Evolutionary conservation across 2,888 invertebrate genomes (phyloP).

Genomic region (Euclidia mi): DNA sequence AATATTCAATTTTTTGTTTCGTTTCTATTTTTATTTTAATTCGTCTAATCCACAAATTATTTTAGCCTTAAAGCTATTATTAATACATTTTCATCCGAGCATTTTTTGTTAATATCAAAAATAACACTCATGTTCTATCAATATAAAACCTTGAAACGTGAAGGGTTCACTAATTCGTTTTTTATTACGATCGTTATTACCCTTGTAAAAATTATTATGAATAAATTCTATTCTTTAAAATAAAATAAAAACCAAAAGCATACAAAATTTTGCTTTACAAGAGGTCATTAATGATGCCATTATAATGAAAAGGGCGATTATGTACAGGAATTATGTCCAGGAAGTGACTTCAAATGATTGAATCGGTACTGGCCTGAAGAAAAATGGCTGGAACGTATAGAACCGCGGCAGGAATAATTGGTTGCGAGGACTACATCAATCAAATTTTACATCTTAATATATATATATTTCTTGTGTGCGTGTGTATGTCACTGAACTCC

Average conservation of each 20-base stretch:
- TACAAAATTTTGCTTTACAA: constrained; percentile 69
- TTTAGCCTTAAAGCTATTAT: constrained; percentile 16
- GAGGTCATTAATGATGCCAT: constrained; percentile 50
- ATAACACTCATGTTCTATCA: constrained; percentile 60
- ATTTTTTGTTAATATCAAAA: constrained; percentile 50
- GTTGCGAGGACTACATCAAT: not conserved
- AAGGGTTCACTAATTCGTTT: constrained; percentile 78
- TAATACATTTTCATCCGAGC: too few species aligned
- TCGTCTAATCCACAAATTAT: not conserved
- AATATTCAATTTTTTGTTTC: not conserved
- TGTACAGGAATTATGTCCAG: constrained; percentile 44
- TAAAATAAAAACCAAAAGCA: constrained; percentile 62
- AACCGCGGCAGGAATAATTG: constrained; percentile 17
- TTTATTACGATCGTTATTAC: constrained; percentile 78
- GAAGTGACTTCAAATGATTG: constrained; percentile 40
- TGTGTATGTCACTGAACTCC: too few species aligned
- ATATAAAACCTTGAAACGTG: constrained; percentile 55
- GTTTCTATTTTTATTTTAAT: too few species aligned
- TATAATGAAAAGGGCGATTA: constrained; percentile 53
- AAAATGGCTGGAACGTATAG: constrained; percentile 13
- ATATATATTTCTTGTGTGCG: too few species aligned
- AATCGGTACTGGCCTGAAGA: constrained; percentile 27
- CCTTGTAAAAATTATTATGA: too few species aligned
- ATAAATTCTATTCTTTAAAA: too few species aligned
- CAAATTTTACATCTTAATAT: too few species aligned